Evolutionary conservation across 2,113 vertebrate species (phyloP).

Genomic region (Chinchilla lanigera): DNA sequence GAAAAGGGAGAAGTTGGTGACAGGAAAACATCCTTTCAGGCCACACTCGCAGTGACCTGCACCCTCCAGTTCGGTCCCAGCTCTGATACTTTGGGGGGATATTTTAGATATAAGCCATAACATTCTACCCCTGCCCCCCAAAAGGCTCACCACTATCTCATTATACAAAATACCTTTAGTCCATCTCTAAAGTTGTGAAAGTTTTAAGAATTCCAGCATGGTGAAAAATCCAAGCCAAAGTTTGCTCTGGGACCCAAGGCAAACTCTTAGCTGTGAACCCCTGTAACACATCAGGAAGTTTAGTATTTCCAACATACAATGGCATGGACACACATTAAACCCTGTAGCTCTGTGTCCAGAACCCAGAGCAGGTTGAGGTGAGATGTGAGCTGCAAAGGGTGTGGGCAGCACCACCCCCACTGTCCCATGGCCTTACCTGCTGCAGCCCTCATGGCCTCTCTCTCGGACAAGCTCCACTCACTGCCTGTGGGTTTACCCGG

Average conservation of each 20-base stretch:
- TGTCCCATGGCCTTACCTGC: neutral
- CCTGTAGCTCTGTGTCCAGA: neutral
- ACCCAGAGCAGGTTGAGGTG: neutral
- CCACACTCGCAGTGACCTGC: neutral
- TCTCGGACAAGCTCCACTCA: neutral
- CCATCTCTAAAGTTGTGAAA: neutral
- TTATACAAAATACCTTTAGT: neutral
- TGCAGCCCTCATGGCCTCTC: neutral
- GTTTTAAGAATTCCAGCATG: neutral
- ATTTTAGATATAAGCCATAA: neutral
- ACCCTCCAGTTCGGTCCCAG: neutral
- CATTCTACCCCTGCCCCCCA: neutral
- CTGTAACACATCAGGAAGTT: neutral
- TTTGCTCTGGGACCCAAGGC: neutral
- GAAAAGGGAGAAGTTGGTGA: neutral
- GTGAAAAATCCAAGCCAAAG: neutral
- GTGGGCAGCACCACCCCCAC: neutral
- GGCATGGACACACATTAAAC: neutral
- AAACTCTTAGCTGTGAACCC: neutral
- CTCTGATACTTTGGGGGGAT: neutral
- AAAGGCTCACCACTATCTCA: neutral
- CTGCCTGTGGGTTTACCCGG: neutral
- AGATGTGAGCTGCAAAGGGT: neutral
- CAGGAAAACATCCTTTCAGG: neutral
- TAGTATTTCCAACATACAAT: neutral